These are phyloP conservation scores for Haplotaxodon microlepis DNA, from an alignment of 2,113 vertebrate species.

Conservation along the genomic window DNA sequence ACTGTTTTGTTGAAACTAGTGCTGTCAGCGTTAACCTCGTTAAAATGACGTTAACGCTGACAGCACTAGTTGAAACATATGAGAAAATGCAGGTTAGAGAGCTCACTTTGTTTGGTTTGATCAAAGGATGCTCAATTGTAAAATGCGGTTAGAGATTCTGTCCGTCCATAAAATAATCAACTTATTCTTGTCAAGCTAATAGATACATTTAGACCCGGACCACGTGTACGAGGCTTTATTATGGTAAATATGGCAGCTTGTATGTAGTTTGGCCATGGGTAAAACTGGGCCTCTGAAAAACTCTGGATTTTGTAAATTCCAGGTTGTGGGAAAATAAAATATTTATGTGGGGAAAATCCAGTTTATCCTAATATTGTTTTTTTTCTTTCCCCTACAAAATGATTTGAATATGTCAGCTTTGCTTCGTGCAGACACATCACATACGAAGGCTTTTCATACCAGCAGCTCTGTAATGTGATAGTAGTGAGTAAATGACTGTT, in stretches of 20 bases:
- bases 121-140: not conserved
- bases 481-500: not conserved
- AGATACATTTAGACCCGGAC: accelerated
- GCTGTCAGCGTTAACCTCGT: accelerated
- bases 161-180: not conserved
- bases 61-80: not conserved
- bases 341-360: not conserved
- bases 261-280: not conserved
- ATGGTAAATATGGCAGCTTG: not conserved
- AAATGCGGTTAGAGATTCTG: not conserved
- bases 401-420: not conserved
- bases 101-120: not conserved
- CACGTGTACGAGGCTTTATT: not conserved
- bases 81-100: not conserved
- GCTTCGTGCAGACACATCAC: not conserved
- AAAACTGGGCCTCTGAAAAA: not conserved
- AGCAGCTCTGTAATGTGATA: not conserved
- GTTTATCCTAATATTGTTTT: not conserved
- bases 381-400: not conserved
- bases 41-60: not conserved
- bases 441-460: not conserved
- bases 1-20: not conserved
- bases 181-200: not conserved
- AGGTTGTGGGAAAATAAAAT: not conserved
- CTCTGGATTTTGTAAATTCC: not conserved